Evolutionary conservation across 2,797 vertebrate genomes (phyloP), one percentile per base, ranked within the genome.

Genomic region (Sebastes taczanowskii): DNA sequence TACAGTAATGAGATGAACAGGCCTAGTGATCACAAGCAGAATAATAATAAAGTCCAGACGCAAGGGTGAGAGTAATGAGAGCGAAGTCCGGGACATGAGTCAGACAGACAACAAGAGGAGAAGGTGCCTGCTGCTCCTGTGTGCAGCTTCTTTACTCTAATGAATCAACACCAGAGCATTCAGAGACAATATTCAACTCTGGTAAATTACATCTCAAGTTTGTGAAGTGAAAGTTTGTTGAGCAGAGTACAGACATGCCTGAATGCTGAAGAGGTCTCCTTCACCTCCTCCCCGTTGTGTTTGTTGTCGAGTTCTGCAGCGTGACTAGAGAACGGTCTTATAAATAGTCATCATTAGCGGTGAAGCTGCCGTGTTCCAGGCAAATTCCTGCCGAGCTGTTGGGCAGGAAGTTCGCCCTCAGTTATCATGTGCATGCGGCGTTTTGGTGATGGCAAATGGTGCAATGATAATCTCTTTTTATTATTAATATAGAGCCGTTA

Each of bases 1-100:
- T 52, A 75, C 70, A 80, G 73, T 80, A 72, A 86, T 72, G 80
- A 86, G 76, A 74, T 49, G 63, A 85, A 56, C 72, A 32, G 65
- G 52, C 35, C 62, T 65, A 83, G 87, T 76, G 79, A 67, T 78
- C 81, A 76, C 77, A 74, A 27, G 80, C 70, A n/a, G 75, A 83
- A 75, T 79, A 84, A 87, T 68, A 74, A 71, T 20, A 74, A 74
- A 42, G 77, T 23, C 71, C 76, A 82, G 74, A 80, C 7, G 14
- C 58, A 20, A 20, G 71, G 63, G 65, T 65, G 61, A 77, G 68
- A 72, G 61, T 74, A 69, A 80, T 61, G 72, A 78, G 68, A 55
- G 59, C 4, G 13, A 63, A 59, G 29, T 58, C 78, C 7, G 64
- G 7, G 74, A 73, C 59, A 11, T 4, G 32, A 80, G 46, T 73